phyloP scores from a whole-genome alignment of 1,140 invertebrate genomes.

The Neodiprion lecontei region DNA sequence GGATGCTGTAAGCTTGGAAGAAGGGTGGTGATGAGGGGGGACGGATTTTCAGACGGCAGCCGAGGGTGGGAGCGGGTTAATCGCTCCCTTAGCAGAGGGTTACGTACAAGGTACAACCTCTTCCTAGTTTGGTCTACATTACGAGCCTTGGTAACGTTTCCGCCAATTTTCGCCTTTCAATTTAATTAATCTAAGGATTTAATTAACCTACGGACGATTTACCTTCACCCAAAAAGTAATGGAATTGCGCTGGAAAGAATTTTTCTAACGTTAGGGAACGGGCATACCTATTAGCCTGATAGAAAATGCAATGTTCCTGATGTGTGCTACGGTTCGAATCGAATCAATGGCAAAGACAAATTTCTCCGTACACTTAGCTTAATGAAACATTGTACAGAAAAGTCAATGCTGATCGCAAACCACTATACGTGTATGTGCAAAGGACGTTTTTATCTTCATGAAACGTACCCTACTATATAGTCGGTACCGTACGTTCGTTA shows the following conservation, averaged over 20 bases:
- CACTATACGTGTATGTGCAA: too few relatives aligned
- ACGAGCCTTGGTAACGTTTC: slow-evolving; percentile 7
- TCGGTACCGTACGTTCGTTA: too few relatives aligned
- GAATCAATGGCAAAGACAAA: too few relatives aligned
- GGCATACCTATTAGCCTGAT: too few relatives aligned
- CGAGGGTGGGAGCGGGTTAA: slow-evolving; percentile 10
- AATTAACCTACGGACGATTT: slow-evolving; percentile 6
- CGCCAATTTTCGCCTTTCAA: slow-evolving; percentile 12
- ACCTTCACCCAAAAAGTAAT: not conserved
- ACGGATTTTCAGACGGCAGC: slow-evolving; percentile 6
- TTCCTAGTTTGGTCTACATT: slow-evolving; percentile 5
- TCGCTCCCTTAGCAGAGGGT: slow-evolving; percentile 10
- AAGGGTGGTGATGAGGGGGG: not conserved
- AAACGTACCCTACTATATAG: too few relatives aligned
- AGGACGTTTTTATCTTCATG: too few relatives aligned
- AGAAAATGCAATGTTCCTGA: too few relatives aligned
- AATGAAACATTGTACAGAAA: too few relatives aligned
- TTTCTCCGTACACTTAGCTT: too few relatives aligned
- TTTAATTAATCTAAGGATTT: slow-evolving; percentile 13
- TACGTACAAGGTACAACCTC: slow-evolving; percentile 9
- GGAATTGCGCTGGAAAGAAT: not conserved
- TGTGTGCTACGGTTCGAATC: too few relatives aligned
- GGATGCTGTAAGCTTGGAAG: slow-evolving; percentile 19
- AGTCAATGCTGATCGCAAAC: too few relatives aligned
- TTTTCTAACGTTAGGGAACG: too few relatives aligned